Percentiles rank a stretch among this genome's conserved stretches.
These are phyloP conservation scores for Caenorhabditis tropicalis DNA, from an alignment of 1,140 invertebrate species.

Conservation along the genomic window DNA sequence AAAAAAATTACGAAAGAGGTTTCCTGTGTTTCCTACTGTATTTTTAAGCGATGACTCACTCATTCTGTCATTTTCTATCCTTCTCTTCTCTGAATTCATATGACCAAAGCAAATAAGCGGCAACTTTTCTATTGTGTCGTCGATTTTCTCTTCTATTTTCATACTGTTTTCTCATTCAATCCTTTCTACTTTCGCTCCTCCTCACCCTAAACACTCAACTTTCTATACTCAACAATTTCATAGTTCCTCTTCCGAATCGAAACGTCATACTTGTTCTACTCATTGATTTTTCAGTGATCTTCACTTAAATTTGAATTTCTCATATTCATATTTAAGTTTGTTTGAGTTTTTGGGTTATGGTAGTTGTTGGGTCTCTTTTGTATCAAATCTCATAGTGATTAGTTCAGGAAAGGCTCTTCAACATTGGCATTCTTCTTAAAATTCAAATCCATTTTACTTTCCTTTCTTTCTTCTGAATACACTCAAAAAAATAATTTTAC, in stretches of 20 bases:
- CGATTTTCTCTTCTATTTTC: not conserved
- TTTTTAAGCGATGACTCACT: not conserved
- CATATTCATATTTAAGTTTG: too few relatives aligned
- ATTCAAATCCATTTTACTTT: too few relatives aligned
- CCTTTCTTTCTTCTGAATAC: not conserved
- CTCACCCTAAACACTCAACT: constrained; percentile 33
- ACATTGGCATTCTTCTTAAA: too few relatives aligned
- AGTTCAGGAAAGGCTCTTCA: too few relatives aligned
- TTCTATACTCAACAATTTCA: constrained; percentile 19
- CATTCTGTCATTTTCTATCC: not conserved
- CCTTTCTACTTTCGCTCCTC: constrained; percentile 30
- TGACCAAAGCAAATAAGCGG: constrained; percentile 39
- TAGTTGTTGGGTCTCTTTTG: too few relatives aligned
- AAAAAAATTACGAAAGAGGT: too few relatives aligned
- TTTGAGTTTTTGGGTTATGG: too few relatives aligned
- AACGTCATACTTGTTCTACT: not conserved
- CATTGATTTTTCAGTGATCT: not conserved
- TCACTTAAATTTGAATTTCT: not conserved
- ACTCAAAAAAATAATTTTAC: not conserved
- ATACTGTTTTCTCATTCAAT: not conserved
- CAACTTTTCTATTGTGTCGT: constrained; percentile 24
- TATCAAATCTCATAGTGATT: too few relatives aligned
- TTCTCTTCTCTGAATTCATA: constrained; percentile 36
- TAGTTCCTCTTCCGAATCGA: not conserved
- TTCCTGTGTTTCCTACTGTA: not conserved